Evolutionary conservation across 2,797 vertebrate genomes (phyloP).

Genomic region (Neosilurus mollespiculum): DNA sequence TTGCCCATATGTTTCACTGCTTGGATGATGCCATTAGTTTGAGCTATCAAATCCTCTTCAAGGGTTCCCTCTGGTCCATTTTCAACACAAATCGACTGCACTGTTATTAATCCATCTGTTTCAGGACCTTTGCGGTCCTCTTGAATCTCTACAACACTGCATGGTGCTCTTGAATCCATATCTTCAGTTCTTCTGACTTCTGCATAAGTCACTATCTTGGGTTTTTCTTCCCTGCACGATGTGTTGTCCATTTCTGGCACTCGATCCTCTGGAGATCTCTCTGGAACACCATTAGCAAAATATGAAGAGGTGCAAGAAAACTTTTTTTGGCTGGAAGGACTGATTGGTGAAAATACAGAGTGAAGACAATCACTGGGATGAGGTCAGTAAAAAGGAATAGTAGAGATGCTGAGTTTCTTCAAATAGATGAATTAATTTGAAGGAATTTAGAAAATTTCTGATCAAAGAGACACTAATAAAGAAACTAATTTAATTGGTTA

Average conservation of each 20-base stretch:
- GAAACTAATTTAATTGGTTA: background rate
- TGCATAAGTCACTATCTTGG: background rate
- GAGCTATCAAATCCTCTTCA: background rate
- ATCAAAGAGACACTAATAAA: background rate
- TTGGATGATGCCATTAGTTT: background rate
- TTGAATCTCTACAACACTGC: background rate
- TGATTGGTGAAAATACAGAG: slow-evolving; percentile 26
- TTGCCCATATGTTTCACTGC: background rate
- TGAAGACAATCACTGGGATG: slow-evolving; percentile 4
- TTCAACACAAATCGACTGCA: background rate
- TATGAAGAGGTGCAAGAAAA: slow-evolving; percentile 23
- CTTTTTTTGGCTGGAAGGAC: slow-evolving; percentile 10
- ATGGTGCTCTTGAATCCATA: slow-evolving; percentile 2
- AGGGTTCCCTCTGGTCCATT: background rate
- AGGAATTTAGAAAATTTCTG: background rate
- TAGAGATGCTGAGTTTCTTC: background rate
- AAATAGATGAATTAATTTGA: background rate
- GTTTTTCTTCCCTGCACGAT: background rate
- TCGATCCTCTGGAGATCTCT: slow-evolving; percentile 35
- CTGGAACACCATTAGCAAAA: slow-evolving; percentile 48
- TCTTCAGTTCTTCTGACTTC: slow-evolving; percentile 1
- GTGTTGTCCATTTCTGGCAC: background rate
- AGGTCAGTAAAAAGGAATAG: background rate
- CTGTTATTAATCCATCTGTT: background rate
- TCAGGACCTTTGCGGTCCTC: background rate